Conservation (phyloP, 2,797 vertebrate species). For the Sphenopsis melanotis region DNA sequence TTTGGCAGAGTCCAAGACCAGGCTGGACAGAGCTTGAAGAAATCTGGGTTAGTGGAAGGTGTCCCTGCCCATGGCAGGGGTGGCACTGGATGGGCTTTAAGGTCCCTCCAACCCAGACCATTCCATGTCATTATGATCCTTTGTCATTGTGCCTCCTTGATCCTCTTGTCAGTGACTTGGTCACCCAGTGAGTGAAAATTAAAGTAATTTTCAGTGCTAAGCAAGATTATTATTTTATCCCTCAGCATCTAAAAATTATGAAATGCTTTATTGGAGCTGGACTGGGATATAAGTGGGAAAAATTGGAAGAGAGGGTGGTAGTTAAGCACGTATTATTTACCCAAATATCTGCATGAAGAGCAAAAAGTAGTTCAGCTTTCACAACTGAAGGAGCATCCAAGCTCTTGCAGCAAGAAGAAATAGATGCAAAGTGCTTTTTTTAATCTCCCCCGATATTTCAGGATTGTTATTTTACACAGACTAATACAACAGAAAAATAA, state of each 20-base stretch:
- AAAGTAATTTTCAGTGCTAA: background rate
- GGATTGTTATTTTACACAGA: background rate
- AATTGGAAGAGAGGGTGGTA: background rate
- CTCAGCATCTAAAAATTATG: background rate
- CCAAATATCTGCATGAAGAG: background rate
- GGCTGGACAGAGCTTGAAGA: too few species aligned
- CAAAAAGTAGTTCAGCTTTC: background rate
- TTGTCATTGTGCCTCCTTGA: too few species aligned
- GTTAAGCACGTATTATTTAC: background rate
- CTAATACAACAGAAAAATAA: background rate
- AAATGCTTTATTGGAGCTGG: background rate
- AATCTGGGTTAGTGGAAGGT: too few species aligned
- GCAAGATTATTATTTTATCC: background rate
- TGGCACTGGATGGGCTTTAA: too few species aligned
- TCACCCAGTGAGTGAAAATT: background rate
- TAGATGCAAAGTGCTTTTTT: background rate
- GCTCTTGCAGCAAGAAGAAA: background rate
- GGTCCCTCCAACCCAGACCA: too few species aligned
- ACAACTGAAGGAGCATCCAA: background rate
- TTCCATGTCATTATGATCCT: too few species aligned
- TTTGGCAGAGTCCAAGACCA: too few species aligned
- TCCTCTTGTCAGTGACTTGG: background rate
- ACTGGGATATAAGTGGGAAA: background rate
- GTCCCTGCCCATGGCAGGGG: too few species aligned
- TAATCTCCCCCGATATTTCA: background rate